phyloP scores from a whole-genome alignment of 2,888 invertebrate species.

The Clivina fossor region DNA sequence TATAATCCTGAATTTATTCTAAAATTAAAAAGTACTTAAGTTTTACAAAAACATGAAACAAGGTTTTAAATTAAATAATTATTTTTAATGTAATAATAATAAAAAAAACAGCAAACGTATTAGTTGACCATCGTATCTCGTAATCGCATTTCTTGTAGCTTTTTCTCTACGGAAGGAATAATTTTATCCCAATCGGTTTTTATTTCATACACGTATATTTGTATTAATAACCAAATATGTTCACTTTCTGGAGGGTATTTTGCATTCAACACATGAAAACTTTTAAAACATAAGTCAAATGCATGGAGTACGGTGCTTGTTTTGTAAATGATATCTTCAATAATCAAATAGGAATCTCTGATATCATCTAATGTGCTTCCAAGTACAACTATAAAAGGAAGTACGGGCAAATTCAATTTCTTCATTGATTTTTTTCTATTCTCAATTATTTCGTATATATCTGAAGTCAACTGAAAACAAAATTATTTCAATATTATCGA shows the following conservation, averaged over 20 bases:
- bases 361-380: conserved; percentile 2
- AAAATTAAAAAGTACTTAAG: no score
- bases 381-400: conserved; percentile 20
- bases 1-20: no score
- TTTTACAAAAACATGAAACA: no score
- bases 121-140: no score
- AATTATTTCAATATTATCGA: not conserved
- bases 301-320: conserved; percentile 25
- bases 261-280: conserved; percentile 36
- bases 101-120: no score
- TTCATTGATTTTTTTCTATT: conserved; percentile 9
- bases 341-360: conserved; percentile 15
- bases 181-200: conserved; percentile 35
- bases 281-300: conserved; percentile 38
- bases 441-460: conserved; percentile 15
- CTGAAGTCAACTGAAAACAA: conserved; percentile 21
- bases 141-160: conserved; percentile 8
- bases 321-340: conserved; percentile 18
- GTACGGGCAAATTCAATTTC: conserved; percentile 9
- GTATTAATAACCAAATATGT: conserved; percentile 38
- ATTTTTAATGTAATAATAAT: no score
- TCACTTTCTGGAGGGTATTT: conserved; percentile 34
- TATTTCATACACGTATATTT: conserved; percentile 32
- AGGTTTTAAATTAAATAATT: no score
- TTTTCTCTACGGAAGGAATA: conserved; percentile 27